Conservation (phyloP, 2,888 invertebrate species). For the Melieria crassipennis region DNA sequence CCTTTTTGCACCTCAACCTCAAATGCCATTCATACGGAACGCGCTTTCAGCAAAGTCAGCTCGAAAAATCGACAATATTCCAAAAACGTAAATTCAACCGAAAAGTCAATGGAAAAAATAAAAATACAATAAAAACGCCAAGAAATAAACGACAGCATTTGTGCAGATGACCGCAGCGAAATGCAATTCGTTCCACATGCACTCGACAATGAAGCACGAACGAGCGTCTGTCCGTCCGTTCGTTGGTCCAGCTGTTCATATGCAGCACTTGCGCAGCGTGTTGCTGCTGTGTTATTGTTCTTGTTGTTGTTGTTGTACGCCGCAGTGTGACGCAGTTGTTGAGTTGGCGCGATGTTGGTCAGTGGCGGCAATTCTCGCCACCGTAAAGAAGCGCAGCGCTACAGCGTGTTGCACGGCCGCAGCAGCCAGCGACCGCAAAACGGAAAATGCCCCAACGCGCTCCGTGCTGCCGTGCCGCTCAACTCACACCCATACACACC, state of each 20-base stretch:
- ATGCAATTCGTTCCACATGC: slow-evolving; percentile 61
- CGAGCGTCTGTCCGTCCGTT: not conserved
- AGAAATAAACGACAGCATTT: slow-evolving; percentile 10
- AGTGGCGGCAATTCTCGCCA: not conserved
- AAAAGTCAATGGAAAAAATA: not conserved
- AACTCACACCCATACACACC: slow-evolving; percentile 21
- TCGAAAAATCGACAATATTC: too few species aligned
- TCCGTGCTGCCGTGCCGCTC: too few species aligned
- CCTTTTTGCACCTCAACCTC: slow-evolving; percentile 1
- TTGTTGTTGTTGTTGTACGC: too few species aligned
- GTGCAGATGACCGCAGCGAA: slow-evolving; percentile 62
- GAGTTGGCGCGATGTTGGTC: not conserved
- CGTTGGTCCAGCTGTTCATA: not conserved
- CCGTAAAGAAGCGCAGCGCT: not conserved
- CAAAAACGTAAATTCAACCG: too few species aligned
- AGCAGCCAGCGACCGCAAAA: too few species aligned
- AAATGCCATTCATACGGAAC: not conserved
- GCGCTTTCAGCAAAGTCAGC: too few species aligned
- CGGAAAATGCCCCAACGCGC: too few species aligned
- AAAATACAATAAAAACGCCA: not conserved
- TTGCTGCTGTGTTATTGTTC: too few species aligned
- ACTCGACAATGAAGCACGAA: slow-evolving; percentile 45
- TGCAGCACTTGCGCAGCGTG: not conserved
- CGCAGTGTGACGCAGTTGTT: too few species aligned
- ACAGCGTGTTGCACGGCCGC: too few species aligned